Evolutionary conservation across 2,113 vertebrate genomes (phyloP).

Genomic region (Daubentonia madagascariensis): DNA sequence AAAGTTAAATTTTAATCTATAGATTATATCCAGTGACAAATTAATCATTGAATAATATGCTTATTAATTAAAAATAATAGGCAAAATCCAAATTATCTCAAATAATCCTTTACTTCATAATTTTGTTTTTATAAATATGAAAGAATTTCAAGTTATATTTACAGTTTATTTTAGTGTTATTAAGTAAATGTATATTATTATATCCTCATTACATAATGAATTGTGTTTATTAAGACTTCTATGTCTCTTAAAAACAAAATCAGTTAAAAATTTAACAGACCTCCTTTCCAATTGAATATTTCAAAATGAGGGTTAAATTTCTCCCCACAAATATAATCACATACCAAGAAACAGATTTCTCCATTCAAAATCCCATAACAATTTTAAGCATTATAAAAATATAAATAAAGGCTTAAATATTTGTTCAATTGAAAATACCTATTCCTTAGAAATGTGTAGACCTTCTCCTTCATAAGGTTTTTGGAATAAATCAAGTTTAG

Average conservation of each 20-base stretch:
- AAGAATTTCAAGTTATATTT: neutral
- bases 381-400: constrained; percentile 30
- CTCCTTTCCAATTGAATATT: neutral
- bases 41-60: neutral
- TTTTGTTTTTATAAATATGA: constrained; percentile 1
- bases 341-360: constrained; percentile 35
- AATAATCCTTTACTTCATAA: neutral
- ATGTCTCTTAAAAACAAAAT: neutral
- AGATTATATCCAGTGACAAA: neutral
- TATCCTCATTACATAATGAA: neutral
- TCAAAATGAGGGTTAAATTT: constrained; percentile 19
- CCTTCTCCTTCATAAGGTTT: neutral
- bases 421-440: constrained; percentile 38
- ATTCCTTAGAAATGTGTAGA: neutral
- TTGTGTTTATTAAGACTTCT: neutral
- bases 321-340: neutral
- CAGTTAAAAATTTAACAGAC: neutral
- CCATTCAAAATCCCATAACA: neutral
- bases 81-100: constrained; percentile 2
- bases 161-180: neutral
- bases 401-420: constrained; percentile 46
- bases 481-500: neutral
- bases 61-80: constrained; percentile 27
- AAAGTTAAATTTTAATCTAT: neutral
- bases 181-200: neutral